Base-by-base conservation (phyloP, 2,113 vertebrate genomes). In the Hymenochirus boettgeri region DNA sequence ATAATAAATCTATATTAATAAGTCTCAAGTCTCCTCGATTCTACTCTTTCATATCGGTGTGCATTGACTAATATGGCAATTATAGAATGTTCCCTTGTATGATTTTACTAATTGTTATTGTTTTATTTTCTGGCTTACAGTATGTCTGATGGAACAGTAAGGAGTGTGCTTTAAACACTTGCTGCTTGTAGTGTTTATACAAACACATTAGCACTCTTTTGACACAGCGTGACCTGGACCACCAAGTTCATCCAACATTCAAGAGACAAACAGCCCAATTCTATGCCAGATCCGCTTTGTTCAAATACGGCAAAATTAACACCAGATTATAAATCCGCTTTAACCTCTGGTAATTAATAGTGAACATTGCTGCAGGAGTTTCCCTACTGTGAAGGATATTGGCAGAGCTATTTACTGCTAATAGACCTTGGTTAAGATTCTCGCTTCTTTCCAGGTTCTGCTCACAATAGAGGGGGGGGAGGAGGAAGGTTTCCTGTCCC, bases 291-390 rank as follows among this genome's bases (percentile, higher is more conserved):
- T 62, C 64, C 5, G 67, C 64, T 79, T 80, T 73, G 79, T 85
- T 80, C 77, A 80, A 65, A 75, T 79, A 73, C 60, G 80, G 79
- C 79, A 87, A 88, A 86, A 88, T 88, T 88, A 88, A 89, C 82
- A 86, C 76, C 77, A 84, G 77, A 81, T 87, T 82, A 86, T 85
- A 79, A 87, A 88, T 84, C 74, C 75, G 50, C 76, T 83, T 82
- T 74, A 69, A 75, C 73, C 74, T 76, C 77, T 81, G 80, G 72
- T 84, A 88, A 79, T 80, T 77, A 82, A 83, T 82, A 59, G 65
- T 70, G 75, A 80, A 82, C 80, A 77, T 77, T 79, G 65, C 77
- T 80, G 66, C 67, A 80, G 75, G 76, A 79, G 72, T 76, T 75
- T 66, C 56, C 82, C 76, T 80, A 79, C 83, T 86, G 76, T 80